phyloP scores from a whole-genome alignment of 1,140 invertebrate species.

The Diploscapter pachys region DNA sequence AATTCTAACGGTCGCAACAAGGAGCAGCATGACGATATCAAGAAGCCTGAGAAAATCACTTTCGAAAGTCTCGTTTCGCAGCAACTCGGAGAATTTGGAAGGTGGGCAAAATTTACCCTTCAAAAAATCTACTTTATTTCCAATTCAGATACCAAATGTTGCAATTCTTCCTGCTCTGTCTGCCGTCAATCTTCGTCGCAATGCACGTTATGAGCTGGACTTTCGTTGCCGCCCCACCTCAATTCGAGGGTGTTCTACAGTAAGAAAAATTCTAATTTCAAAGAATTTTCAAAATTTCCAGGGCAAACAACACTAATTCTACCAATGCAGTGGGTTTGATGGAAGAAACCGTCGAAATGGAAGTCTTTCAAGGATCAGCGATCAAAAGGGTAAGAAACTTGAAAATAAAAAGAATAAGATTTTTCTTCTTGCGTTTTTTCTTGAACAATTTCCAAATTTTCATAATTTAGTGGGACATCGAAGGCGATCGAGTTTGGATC shows the following conservation, averaged over 20 bases:
- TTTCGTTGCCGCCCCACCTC: conserved; percentile 20
- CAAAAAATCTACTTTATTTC: background rate
- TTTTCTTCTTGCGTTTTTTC: background rate
- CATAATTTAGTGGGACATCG: conserved; percentile 54
- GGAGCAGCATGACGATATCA: too few relatives aligned
- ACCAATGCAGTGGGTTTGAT: background rate
- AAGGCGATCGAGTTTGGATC: conserved; percentile 44
- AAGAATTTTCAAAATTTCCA: background rate
- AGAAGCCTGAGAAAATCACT: background rate
- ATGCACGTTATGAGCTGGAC: conserved; percentile 37
- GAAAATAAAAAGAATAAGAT: background rate
- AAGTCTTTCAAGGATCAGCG: background rate
- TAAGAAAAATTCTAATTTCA: conserved; percentile 12
- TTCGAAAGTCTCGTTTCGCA: conserved; percentile 10
- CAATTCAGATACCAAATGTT: conserved; percentile 25
- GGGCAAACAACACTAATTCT: background rate
- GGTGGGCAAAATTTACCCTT: background rate
- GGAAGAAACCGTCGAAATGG: background rate
- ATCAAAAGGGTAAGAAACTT: conserved; percentile 1
- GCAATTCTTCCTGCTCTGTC: conserved; percentile 31
- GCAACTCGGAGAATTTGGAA: conserved; percentile 26
- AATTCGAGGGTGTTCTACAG: background rate
- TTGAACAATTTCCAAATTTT: too few relatives aligned
- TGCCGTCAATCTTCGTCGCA: conserved; percentile 25
- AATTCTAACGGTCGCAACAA: background rate